Percentiles rank a stretch among this genome's conserved stretches.
These are phyloP conservation scores for Bugula neritina DNA, from an alignment of 2,888 invertebrate genomes.

Conservation along the genomic window DNA sequence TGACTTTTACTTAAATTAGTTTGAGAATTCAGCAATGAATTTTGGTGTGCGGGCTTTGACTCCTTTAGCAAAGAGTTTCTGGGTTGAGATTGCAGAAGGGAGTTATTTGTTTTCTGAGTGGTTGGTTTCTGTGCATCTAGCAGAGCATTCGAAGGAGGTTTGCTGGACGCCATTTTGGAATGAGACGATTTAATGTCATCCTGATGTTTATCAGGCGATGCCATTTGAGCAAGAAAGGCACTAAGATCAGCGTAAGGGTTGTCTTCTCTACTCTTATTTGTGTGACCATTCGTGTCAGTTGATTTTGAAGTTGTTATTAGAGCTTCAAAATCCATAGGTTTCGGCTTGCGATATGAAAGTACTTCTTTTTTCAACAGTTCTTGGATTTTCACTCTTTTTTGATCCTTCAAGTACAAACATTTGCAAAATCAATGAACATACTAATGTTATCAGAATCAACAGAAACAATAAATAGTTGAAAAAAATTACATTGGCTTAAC, in stretches of 20 bases:
- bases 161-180: not conserved
- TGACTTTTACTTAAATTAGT: not conserved
- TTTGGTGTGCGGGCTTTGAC: not conserved
- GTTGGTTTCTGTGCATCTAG: not conserved
- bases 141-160: not conserved
- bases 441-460: too few relatives aligned
- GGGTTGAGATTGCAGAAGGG: constrained; percentile 1
- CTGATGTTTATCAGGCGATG: not conserved
- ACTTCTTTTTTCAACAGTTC: constrained; percentile 50
- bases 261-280: not conserved
- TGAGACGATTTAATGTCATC: too few relatives aligned
- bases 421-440: too few relatives aligned
- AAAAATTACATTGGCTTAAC: too few relatives aligned
- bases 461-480: too few relatives aligned
- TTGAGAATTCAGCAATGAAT: not conserved
- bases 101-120: not conserved
- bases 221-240: constrained; percentile 20
- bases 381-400: constrained; percentile 42
- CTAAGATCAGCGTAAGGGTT: constrained; percentile 14
- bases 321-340: constrained; percentile 30
- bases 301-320: constrained; percentile 15
- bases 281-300: not conserved
- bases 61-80: not conserved
- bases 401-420: constrained; percentile 40
- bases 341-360: constrained; percentile 43